Conservation (phyloP, 2,888 invertebrate genomes). For the Callyntrura guangdongensis region DNA sequence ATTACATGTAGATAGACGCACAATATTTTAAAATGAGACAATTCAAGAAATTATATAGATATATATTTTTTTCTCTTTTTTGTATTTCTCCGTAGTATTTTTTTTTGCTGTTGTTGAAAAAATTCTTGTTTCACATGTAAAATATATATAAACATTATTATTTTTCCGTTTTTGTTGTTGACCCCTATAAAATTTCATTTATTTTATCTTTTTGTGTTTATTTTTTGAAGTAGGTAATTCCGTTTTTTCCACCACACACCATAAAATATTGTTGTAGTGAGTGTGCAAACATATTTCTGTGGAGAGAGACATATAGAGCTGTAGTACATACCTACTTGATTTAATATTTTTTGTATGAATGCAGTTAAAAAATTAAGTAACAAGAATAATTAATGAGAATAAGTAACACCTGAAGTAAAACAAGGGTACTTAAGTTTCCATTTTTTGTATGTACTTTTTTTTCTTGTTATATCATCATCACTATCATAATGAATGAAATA, state of each 20-base stretch:
- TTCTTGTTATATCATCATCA: not conserved
- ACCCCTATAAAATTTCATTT: conserved; percentile 54
- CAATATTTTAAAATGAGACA: conserved; percentile 41
- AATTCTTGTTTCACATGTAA: conserved; percentile 55
- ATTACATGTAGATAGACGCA: conserved; percentile 15
- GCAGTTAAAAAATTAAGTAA: conserved; percentile 28
- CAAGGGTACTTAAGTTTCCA: conserved; percentile 52
- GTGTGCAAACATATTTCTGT: conserved; percentile 16
- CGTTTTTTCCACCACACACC: not conserved
- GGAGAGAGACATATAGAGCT: not conserved
- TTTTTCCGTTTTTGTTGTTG: conserved; percentile 29
- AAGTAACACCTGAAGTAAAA: conserved; percentile 50
- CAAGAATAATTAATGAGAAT: conserved; percentile 19
- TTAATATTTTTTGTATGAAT: conserved; percentile 24
- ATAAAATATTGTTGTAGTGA: not conserved
- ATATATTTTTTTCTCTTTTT: not conserved
- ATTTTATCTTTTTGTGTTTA: conserved; percentile 21
- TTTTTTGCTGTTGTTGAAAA: conserved; percentile 55
- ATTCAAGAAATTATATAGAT: conserved; percentile 25
- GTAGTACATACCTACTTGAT: too few species aligned
- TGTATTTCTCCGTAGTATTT: conserved; percentile 26
- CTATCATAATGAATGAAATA: not conserved
- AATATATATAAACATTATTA: conserved; percentile 55
- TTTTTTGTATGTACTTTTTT: conserved; percentile 31
- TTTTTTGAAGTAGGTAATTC: conserved; percentile 28